Percentiles rank a stretch among this genome's conserved stretches.
These are phyloP conservation scores for Coryphaenoides rupestris DNA, from an alignment of 2,113 vertebrate species.

Conservation along the genomic window DNA sequence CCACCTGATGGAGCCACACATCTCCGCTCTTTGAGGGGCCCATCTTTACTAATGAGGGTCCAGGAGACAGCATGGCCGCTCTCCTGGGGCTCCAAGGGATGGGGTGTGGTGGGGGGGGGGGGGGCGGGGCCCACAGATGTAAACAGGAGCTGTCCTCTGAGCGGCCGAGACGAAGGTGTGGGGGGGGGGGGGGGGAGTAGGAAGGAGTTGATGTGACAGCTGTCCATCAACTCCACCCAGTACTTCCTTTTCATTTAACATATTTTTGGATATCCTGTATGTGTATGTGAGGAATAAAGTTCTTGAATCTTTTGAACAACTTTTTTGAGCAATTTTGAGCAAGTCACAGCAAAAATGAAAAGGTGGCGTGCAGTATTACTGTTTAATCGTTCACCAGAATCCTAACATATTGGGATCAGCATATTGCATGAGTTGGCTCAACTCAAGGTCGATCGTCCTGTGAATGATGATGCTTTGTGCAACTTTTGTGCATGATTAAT, in stretches of 20 bases:
- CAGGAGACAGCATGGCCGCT: slow-evolving; percentile 1
- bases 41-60: slow-evolving; percentile 65
- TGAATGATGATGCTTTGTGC: not conserved
- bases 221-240: slow-evolving; percentile 31
- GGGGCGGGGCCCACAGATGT: slow-evolving; percentile 25
- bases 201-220: slow-evolving; percentile 32
- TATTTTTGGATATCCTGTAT: too few species aligned
- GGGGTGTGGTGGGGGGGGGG: not conserved
- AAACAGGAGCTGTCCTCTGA: slow-evolving; percentile 32
- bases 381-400: slow-evolving; percentile 31
- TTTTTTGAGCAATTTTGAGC: not conserved
- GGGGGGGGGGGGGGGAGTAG: not conserved
- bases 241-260: too few species aligned
- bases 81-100: slow-evolving; percentile 36
- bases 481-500: slow-evolving; percentile 53
- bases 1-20: slow-evolving; percentile 28
- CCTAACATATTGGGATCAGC: slow-evolving; percentile 13
- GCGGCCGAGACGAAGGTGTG: slow-evolving; percentile 6
- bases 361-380: not conserved
- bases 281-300: too few species aligned
- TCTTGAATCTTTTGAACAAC: too few species aligned
- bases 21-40: slow-evolving; percentile 37
- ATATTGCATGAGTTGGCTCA: too few species aligned
- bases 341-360: not conserved
- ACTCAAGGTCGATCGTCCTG: too few species aligned